These are phyloP conservation scores for Parnassius glacialis DNA, from an alignment of 2,888 invertebrate genomes.

Conservation along the genomic window DNA sequence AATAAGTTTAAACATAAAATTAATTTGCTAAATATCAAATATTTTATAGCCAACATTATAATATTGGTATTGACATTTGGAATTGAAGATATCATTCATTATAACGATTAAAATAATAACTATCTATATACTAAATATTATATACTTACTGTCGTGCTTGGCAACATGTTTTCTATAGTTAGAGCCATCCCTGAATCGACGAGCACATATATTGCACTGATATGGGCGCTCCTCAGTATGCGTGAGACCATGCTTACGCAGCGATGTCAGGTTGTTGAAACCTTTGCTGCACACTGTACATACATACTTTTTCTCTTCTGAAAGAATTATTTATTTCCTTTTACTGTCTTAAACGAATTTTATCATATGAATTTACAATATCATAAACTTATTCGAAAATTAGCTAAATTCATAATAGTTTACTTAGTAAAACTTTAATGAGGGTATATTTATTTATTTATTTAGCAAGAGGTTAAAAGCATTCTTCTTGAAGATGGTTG, in stretches of 20 bases:
- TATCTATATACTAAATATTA: background rate
- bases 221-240: slow-evolving; percentile 84
- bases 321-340: slow-evolving; percentile 3
- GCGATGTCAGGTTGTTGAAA: slow-evolving; percentile 80
- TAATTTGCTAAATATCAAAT: too few species aligned
- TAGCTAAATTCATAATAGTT: too few species aligned
- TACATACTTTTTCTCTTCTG: slow-evolving; percentile 75
- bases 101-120: too few species aligned
- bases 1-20: too few species aligned
- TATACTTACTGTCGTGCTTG: slow-evolving; percentile 52
- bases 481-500: too few species aligned
- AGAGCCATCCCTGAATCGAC: slow-evolving; percentile 82
- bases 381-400: too few species aligned
- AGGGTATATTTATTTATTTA: too few species aligned
- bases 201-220: slow-evolving; percentile 80
- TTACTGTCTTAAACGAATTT: background rate
- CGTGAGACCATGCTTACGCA: slow-evolving; percentile 82
- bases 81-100: too few species aligned
- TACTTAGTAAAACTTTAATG: too few species aligned
- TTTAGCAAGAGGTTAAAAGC: too few species aligned
- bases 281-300: slow-evolving; percentile 83
- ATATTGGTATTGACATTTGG: too few species aligned
- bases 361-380: background rate
- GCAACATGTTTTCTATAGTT: slow-evolving; percentile 84
- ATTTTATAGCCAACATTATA: too few species aligned